Conservation (phyloP, 2,113 vertebrate species). For the Rhinolophus ferrumequinum region DNA sequence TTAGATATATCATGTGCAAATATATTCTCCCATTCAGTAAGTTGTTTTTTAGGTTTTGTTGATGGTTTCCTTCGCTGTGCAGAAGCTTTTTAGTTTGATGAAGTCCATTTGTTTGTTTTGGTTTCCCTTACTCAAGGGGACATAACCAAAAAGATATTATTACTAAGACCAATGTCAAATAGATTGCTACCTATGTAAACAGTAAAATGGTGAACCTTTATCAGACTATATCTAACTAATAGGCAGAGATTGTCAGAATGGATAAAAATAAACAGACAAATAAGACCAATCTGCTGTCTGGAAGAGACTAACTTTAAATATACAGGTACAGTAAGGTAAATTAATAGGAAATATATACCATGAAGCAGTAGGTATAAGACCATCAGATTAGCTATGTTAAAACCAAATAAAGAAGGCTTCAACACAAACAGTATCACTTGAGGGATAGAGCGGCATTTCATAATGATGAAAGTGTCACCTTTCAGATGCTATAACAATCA, state of each 20-base stretch:
- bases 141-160: too few species aligned
- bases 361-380: not conserved
- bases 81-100: too few species aligned
- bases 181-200: not conserved
- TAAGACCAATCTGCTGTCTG: not conserved
- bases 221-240: not conserved
- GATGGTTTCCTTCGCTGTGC: too few species aligned
- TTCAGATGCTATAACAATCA: not conserved
- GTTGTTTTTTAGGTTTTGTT: too few species aligned
- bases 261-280: not conserved
- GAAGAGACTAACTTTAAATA: not conserved
- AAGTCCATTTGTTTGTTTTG: too few species aligned
- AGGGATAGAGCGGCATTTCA: not conserved
- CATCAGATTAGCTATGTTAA: not conserved
- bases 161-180: too few species aligned
- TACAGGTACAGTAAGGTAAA: not conserved
- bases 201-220: not conserved
- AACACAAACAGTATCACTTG: not conserved
- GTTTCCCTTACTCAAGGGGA: too few species aligned
- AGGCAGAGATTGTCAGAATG: not conserved
- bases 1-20: too few species aligned
- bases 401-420: not conserved
- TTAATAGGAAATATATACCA: not conserved
- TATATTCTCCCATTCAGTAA: too few species aligned
- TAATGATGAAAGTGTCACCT: not conserved